These are phyloP conservation scores for Campylorhamphus procurvoides DNA, from an alignment of 2,113 vertebrate genomes.

Conservation along the genomic window DNA sequence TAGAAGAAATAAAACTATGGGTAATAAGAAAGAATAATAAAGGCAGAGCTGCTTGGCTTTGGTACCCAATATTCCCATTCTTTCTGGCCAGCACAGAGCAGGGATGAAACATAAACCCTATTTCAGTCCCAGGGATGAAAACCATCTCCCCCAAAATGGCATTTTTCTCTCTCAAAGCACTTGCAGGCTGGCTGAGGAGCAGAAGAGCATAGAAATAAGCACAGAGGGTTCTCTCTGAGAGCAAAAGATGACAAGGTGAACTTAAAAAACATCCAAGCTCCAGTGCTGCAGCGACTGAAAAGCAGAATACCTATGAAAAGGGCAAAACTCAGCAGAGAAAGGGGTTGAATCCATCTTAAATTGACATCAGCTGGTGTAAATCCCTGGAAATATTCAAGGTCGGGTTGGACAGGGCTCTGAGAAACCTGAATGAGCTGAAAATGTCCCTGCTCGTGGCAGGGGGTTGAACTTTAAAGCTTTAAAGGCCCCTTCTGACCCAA, in stretches of 20 bases:
- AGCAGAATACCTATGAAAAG: neutral
- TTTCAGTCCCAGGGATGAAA: neutral
- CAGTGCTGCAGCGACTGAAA: neutral
- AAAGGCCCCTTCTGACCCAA: too few relatives aligned
- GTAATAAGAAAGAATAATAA: neutral
- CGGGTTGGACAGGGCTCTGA: too few relatives aligned
- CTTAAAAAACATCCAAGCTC: neutral
- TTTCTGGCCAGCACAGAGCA: neutral
- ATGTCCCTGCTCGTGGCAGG: too few relatives aligned
- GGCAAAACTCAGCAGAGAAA: neutral
- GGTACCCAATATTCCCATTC: neutral
- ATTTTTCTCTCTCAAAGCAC: neutral
- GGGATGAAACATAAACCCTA: neutral
- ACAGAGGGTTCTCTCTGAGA: neutral
- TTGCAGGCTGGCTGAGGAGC: too few relatives aligned
- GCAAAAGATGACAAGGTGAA: neutral
- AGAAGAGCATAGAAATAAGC: neutral
- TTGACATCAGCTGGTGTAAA: too few relatives aligned
- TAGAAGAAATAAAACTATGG: neutral
- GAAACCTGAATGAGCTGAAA: too few relatives aligned
- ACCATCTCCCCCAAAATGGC: neutral
- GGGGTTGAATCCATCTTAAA: neutral
- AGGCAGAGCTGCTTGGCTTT: neutral
- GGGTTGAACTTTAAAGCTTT: too few relatives aligned
- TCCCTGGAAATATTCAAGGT: too few relatives aligned